phyloP scores from a whole-genome alignment of 1,140 invertebrate species.

The Drosophila seguyi region DNA sequence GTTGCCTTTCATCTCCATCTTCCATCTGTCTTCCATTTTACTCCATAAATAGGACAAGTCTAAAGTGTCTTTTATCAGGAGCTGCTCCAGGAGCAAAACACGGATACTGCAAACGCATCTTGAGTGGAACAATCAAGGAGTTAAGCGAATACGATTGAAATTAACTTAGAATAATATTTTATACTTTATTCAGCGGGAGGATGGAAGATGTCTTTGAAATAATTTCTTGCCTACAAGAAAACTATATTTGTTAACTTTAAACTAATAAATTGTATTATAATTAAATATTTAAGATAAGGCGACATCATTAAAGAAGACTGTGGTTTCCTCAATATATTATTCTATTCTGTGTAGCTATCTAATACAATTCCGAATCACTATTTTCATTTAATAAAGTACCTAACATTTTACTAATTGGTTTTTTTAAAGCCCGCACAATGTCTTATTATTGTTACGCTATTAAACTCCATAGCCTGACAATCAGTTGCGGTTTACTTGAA shows the following conservation, averaged over 20 bases:
- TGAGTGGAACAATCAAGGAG: constrained; percentile 5
- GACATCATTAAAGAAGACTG: too few relatives aligned
- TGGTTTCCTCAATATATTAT: too few relatives aligned
- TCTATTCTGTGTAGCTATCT: too few relatives aligned
- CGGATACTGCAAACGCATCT: too few relatives aligned
- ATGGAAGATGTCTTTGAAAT: background rate
- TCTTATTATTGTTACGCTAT: too few relatives aligned
- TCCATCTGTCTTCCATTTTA: constrained; percentile 30
- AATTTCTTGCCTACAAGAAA: background rate
- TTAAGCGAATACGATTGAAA: background rate
- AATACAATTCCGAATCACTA: too few relatives aligned
- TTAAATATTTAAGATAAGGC: background rate
- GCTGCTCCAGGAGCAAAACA: background rate
- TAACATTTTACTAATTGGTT: too few relatives aligned
- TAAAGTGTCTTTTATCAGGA: constrained; percentile 9
- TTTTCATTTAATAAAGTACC: too few relatives aligned
- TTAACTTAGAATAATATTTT: background rate
- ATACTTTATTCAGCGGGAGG: background rate
- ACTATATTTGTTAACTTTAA: background rate
- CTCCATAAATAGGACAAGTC: constrained; percentile 14
- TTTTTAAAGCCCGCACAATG: too few relatives aligned
- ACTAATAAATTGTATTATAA: background rate
- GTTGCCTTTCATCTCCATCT: constrained; percentile 2
- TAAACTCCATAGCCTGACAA: too few relatives aligned
- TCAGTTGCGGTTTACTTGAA: too few relatives aligned